These are phyloP conservation scores for Thunnus albacares DNA, from an alignment of 2,797 vertebrate genomes.

Conservation along the genomic window DNA sequence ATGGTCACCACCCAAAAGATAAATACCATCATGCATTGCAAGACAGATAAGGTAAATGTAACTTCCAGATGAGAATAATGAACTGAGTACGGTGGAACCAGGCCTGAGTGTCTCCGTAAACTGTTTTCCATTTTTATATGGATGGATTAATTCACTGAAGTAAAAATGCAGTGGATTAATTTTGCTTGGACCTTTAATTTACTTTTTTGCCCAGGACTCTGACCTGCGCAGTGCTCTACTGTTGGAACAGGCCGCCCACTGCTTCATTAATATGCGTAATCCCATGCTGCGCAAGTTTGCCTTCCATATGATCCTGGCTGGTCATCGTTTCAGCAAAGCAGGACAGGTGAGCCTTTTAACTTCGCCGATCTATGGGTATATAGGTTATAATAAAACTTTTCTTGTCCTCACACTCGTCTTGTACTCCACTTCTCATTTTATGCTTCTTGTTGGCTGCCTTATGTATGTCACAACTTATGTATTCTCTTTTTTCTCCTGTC, in stretches of 20 bases:
- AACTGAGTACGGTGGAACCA: neutral
- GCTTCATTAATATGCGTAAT: conserved; percentile 97
- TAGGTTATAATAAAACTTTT: neutral
- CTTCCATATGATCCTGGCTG: conserved; percentile 98
- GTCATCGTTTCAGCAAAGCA: conserved; percentile 98
- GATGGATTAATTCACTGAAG: neutral
- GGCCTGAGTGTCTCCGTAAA: neutral
- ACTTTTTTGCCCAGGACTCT: conserved; percentile 86
- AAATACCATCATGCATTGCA: neutral
- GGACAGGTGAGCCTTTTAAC: conserved; percentile 89
- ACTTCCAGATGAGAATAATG: too few species aligned
- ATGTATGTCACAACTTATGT: neutral
- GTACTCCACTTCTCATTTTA: neutral
- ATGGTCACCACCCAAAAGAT: neutral
- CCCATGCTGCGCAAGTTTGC: conserved; percentile 99
- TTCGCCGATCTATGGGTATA: neutral
- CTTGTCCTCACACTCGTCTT: neutral
- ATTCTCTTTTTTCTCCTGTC: neutral
- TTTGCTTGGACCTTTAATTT: conserved; percentile 7
- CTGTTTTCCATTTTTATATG: neutral
- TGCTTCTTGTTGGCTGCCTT: neutral
- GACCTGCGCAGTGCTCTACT: conserved; percentile 97
- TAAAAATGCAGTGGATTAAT: neutral
- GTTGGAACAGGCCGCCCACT: conserved; percentile 97
- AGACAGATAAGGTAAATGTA: neutral